Evolutionary conservation across 1,140 invertebrate species (phyloP).

Genomic region (Bombus pascuorum): DNA sequence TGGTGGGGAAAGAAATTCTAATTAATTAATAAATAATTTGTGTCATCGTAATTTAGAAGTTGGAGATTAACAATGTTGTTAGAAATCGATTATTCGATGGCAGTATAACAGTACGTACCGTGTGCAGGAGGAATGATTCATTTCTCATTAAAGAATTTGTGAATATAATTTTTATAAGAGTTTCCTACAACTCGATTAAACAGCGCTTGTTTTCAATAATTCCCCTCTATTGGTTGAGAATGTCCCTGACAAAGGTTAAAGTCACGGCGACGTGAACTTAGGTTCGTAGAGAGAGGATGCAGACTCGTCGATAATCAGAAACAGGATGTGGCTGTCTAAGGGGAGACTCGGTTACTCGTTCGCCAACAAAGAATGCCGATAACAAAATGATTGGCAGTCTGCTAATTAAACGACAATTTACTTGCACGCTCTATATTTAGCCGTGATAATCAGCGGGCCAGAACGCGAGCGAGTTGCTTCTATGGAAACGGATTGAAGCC

Average conservation of each 20-base stretch:
- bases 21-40: neutral
- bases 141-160: too few relatives aligned
- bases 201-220: neutral
- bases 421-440: conserved; percentile 63
- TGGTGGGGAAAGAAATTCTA: neutral
- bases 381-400: conserved; percentile 71
- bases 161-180: neutral
- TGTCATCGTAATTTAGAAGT: too few relatives aligned
- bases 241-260: conserved; percentile 39
- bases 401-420: conserved; percentile 67
- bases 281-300: conserved; percentile 21
- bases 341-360: conserved; percentile 35
- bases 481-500: neutral
- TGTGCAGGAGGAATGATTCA: too few relatives aligned
- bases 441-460: conserved; percentile 14
- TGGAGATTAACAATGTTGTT: too few relatives aligned
- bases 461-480: neutral
- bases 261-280: conserved; percentile 53
- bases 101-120: too few relatives aligned
- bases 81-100: too few relatives aligned
- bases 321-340: conserved; percentile 64
- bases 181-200: neutral
- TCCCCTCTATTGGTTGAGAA: neutral
- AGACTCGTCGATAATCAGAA: conserved; percentile 59
- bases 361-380: conserved; percentile 67